These are phyloP conservation scores for Pseudomyrmex sp. DNA, from an alignment of 1,140 invertebrate species.

Conservation along the genomic window DNA sequence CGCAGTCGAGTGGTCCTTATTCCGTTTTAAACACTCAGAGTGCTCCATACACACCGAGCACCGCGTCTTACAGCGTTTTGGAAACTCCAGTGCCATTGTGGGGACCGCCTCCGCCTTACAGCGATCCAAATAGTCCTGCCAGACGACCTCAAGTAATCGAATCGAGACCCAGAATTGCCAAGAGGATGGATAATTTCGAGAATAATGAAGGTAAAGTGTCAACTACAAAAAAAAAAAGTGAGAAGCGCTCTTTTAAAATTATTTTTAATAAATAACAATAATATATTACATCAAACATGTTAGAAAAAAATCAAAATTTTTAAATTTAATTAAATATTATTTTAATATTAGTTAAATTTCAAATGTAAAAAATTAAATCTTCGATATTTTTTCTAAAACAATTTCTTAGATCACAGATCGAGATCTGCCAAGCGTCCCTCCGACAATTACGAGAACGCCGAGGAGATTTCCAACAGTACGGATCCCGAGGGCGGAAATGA, in stretches of 20 bases:
- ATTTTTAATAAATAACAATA: background rate
- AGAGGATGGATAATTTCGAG: constrained; percentile 81
- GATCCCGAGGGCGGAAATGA: constrained; percentile 80
- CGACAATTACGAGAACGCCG: constrained; percentile 83
- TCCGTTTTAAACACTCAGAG: constrained; percentile 79
- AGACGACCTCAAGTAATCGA: constrained; percentile 81
- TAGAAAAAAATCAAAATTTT: background rate
- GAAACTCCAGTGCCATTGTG: constrained; percentile 87
- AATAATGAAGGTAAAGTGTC: constrained; percentile 77
- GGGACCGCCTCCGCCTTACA: constrained; percentile 91
- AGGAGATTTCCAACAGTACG: constrained; percentile 80
- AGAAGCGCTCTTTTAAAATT: background rate
- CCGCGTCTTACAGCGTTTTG: constrained; percentile 85
- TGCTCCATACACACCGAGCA: constrained; percentile 72
- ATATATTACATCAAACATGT: background rate
- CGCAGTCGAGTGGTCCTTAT: constrained; percentile 80
- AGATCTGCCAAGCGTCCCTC: constrained; percentile 78
- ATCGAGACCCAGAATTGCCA: constrained; percentile 78
- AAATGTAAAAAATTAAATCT: background rate
- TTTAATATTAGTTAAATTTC: background rate
- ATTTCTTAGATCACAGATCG: constrained; percentile 74
- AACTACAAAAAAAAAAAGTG: background rate
- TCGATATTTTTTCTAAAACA: constrained; percentile 17
- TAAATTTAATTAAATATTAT: background rate
- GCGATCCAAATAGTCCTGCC: constrained; percentile 89